Base-by-base conservation (phyloP, 1,140 invertebrate genomes). In the Carcinoscorpius rotundicauda region DNA sequence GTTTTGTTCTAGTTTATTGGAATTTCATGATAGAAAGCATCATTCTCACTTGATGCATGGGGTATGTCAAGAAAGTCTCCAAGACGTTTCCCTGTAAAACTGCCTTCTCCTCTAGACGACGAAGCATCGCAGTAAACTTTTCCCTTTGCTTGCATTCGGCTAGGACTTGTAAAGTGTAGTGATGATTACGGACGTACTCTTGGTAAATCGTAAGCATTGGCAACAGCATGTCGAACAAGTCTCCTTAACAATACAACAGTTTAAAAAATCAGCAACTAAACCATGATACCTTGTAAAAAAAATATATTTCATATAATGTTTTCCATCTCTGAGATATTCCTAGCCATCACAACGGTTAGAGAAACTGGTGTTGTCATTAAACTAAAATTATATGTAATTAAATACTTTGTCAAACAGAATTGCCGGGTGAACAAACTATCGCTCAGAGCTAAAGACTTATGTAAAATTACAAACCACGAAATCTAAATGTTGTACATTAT, bases 171-270 rank as follows among this genome's bases (percentile, higher is more conserved):
- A 95, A 80, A 67, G 88, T 91, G 79, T 92, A 95, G 76, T 95
- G 91, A 76, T 95, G 92, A 76, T 94, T 95, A 58, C 92, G 78
- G 6, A 94, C 91, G 74, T 94, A 94, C 79, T 95, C 91, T 79
- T 94, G 91, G 79, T 95, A 95, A 75, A 94, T 94, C 71, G 86
- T 88, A 73, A 95, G 79, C 91, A 94, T 94, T 58, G 92, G 91
- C 67, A 94, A 81, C 70, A 94, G 77, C 89, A 95, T 93, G 77
- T 94, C 90, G 78, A 95, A 95, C 71, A 95, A 79, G 79, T 95
- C 92, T 73, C 89, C 89, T 92, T 29, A 29, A 29, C 29, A 29
- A 29, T 29, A 29, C 29, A 29, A 29, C 29, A 29, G 29, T 29
- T 29, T 29, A 29, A 29, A 29, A 29, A 29, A 29, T 29, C 29